phyloP scores from a whole-genome alignment of 2,888 invertebrate species.

The Mesorhabditis spiculigera region DNA sequence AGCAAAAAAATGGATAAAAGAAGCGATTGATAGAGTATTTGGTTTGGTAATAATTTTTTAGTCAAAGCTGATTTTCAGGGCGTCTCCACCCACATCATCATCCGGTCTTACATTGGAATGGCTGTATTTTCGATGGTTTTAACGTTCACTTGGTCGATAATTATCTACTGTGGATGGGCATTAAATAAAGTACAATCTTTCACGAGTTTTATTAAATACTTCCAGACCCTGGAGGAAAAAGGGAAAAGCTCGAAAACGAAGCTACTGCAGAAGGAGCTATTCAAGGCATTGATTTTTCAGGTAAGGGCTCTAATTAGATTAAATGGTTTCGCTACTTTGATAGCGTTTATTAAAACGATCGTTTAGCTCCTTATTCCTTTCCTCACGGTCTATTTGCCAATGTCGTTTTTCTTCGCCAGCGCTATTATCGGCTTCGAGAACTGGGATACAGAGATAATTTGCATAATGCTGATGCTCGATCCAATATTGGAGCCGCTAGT shows the following conservation, averaged over 20 bases:
- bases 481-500: not conserved
- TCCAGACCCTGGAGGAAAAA: not conserved
- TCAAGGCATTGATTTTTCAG: slow-evolving; percentile 6
- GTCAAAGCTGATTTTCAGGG: not conserved
- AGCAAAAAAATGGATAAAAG: no score
- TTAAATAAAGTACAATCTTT: slow-evolving; percentile 3
- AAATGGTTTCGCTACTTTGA: not conserved
- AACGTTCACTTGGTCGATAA: not conserved
- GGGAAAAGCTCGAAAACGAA: slow-evolving; percentile 2
- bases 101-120: not conserved
- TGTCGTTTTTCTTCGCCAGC: not conserved
- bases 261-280: not conserved
- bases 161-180: not conserved
- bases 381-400: not conserved
- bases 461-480: not conserved
- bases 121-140: not conserved
- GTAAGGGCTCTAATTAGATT: not conserved
- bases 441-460: slow-evolving; percentile 1
- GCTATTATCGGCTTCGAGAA: not conserved
- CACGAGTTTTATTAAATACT: not conserved
- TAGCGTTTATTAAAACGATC: not conserved
- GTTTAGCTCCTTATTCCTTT: not conserved
- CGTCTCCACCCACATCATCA: slow-evolving; percentile 2
- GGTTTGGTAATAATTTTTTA: not conserved
- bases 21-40: not conserved